Percentiles rank a stretch among this genome's conserved stretches.
phyloP scores from a whole-genome alignment of 2,113 vertebrate genomes.

The Ailuropoda melanoleuca region DNA sequence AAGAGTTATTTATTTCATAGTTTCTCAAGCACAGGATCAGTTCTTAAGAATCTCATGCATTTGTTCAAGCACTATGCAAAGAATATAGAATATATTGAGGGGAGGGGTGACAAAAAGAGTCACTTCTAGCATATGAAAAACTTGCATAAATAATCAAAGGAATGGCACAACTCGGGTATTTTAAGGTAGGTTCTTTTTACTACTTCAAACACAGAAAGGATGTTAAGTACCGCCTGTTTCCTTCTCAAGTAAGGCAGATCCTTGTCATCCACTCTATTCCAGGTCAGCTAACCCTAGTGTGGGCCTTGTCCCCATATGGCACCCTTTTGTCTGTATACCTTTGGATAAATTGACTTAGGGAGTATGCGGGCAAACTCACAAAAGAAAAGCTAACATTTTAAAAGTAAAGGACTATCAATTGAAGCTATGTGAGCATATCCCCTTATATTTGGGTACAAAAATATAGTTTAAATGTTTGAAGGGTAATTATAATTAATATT shows the following conservation, averaged over 20 bases:
- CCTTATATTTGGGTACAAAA: not conserved
- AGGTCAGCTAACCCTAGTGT: not conserved
- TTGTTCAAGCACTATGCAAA: not conserved
- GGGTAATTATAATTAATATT: not conserved
- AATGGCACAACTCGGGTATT: not conserved
- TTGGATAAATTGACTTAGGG: not conserved
- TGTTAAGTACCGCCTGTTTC: not conserved
- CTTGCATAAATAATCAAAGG: not conserved
- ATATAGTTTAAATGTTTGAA: not conserved
- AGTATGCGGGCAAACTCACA: rapidly evolving
- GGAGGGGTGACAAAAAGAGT: rapidly evolving
- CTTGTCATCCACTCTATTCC: not conserved
- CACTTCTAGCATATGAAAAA: not conserved
- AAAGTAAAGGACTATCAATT: not conserved
- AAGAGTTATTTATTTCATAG: not conserved
- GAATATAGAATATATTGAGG: not conserved
- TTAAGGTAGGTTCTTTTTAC: not conserved
- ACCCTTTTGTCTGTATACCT: rapidly evolving
- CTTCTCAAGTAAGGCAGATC: not conserved
- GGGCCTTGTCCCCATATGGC: rapidly evolving
- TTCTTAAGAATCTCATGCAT: not conserved
- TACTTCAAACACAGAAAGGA: not conserved
- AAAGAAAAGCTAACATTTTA: not conserved
- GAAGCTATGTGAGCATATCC: not conserved
- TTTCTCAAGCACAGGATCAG: not conserved